phyloP scores from a whole-genome alignment of 2,797 vertebrate species.

The Hyperoplus lanceolatus region DNA sequence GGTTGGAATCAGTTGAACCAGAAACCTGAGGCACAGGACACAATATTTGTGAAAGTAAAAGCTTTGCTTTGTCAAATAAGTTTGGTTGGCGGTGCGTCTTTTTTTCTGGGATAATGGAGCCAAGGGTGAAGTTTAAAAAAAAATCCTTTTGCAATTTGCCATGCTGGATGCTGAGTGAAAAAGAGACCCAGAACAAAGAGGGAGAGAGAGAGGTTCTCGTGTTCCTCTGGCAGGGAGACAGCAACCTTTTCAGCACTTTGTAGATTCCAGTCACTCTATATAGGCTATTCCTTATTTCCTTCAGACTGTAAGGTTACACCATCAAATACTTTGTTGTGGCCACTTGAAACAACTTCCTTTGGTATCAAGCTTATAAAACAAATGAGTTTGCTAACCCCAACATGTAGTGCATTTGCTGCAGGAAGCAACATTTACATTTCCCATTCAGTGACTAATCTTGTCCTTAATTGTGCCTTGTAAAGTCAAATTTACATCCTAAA shows the following conservation, averaged over 20 bases:
- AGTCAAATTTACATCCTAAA: slow-evolving; percentile 20
- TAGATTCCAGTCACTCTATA: slow-evolving; percentile 46
- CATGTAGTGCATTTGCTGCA: slow-evolving; percentile 37
- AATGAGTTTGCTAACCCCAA: slow-evolving; percentile 54
- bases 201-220: slow-evolving; percentile 44
- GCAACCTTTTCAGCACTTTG: slow-evolving; percentile 60
- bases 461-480: slow-evolving; percentile 20
- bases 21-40: slow-evolving; percentile 31
- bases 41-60: slow-evolving; percentile 45
- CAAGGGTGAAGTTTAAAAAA: slow-evolving; percentile 1
- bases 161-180: slow-evolving; percentile 31
- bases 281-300: background rate
- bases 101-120: slow-evolving; percentile 51
- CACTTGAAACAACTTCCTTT: slow-evolving; percentile 40
- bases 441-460: slow-evolving; percentile 17
- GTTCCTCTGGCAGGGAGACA: slow-evolving; percentile 41
- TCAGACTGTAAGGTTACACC: slow-evolving; percentile 36
- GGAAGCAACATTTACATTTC: slow-evolving; percentile 44
- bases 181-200: slow-evolving; percentile 48
- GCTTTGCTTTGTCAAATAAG: slow-evolving; percentile 59
- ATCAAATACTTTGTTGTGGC: slow-evolving; percentile 60
- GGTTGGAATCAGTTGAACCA: slow-evolving; percentile 48
- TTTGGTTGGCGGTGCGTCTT: slow-evolving; percentile 32
- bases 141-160: slow-evolving; percentile 47
- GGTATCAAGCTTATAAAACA: slow-evolving; percentile 45